These are phyloP conservation scores for Anseranas semipalmata DNA, from an alignment of 2,113 vertebrate genomes.

Conservation along the genomic window DNA sequence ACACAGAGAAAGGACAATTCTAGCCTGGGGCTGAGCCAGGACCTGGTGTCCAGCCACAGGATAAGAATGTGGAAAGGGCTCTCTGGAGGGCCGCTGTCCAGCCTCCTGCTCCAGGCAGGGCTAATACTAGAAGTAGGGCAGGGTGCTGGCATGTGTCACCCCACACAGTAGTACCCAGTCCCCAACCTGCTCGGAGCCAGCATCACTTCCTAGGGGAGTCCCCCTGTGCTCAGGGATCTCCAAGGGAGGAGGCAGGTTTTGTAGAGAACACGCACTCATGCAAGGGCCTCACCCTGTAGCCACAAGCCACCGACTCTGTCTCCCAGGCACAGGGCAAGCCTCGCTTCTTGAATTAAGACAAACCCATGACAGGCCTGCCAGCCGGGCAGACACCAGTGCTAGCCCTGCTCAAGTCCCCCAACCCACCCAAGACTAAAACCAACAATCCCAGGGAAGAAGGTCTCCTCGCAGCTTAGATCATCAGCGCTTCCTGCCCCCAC, in stretches of 20 bases:
- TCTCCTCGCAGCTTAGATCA: neutral
- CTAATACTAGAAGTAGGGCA: neutral
- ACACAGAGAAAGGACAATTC: neutral
- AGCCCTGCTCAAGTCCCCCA: neutral
- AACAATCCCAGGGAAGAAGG: neutral
- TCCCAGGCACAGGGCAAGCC: neutral
- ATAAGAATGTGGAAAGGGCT: neutral
- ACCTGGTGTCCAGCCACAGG: fast-evolving
- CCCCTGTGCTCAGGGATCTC: neutral
- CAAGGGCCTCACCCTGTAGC: neutral
- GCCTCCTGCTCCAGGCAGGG: neutral
- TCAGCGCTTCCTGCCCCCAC: fast-evolving
- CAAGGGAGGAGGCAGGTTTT: neutral
- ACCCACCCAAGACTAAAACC: neutral
- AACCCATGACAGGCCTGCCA: neutral
- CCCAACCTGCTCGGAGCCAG: fast-evolving
- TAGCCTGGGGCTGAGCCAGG: neutral
- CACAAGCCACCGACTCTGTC: neutral
- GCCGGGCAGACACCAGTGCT: neutral
- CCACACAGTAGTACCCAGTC: neutral
- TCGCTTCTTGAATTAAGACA: neutral
- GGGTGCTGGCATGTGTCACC: neutral
- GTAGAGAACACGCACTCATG: fast-evolving
- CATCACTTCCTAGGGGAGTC: neutral
- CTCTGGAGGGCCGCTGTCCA: neutral